phyloP scores from a whole-genome alignment of 2,888 invertebrate genomes.

The Cantharis nigra region DNA sequence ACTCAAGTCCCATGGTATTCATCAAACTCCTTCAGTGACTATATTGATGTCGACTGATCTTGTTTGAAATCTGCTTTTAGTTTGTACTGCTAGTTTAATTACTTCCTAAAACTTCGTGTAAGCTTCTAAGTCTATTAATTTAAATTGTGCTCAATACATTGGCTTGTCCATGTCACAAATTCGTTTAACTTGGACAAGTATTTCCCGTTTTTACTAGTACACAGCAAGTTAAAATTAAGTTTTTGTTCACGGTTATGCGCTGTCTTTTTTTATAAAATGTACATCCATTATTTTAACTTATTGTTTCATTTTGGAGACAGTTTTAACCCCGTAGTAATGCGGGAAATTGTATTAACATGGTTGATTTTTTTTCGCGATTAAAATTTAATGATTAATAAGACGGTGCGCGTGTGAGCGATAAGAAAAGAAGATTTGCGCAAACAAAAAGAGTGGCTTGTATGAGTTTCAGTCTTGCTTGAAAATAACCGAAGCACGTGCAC shows the following conservation, averaged over 20 bases:
- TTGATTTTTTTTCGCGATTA: not conserved
- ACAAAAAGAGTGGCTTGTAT: too few species aligned
- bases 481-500: too few species aligned
- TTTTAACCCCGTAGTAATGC: not conserved
- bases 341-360: too few species aligned
- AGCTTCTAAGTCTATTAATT: constrained; percentile 37
- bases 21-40: constrained; percentile 17
- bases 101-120: constrained; percentile 36
- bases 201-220: not conserved
- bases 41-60: constrained; percentile 27
- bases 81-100: constrained; percentile 35
- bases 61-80: constrained; percentile 20
- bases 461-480: too few species aligned
- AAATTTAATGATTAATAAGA: not conserved
- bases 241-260: not conserved
- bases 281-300: not conserved
- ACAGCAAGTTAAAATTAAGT: not conserved
- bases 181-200: not conserved
- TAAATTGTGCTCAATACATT: constrained; percentile 13
- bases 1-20: constrained; percentile 18
- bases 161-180: not conserved
- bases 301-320: not conserved
- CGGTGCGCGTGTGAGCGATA: too few species aligned
- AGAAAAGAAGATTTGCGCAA: too few species aligned
- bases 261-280: not conserved